Conservation (phyloP, 2,888 invertebrate species). For the Stenotaenia linearis region DNA sequence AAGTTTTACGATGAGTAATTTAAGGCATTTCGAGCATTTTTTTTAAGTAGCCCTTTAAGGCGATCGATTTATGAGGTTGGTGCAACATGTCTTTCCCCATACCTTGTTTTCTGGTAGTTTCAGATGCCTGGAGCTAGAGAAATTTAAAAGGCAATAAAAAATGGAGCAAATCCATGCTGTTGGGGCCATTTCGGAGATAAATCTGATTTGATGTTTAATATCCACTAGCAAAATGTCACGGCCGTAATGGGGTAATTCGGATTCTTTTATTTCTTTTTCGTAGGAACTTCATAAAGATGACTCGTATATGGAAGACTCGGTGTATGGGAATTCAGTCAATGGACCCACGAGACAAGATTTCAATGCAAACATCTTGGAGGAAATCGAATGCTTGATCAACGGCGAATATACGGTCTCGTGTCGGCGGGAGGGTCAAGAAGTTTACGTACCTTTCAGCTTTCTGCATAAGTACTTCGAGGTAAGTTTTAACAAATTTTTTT, state of each 20-base stretch:
- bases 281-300: conserved; percentile 32
- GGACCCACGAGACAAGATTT: conserved; percentile 26
- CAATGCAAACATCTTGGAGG: conserved; percentile 37
- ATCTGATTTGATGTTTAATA: conserved; percentile 23
- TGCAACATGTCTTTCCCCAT: conserved; percentile 8
- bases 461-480: conserved; percentile 91
- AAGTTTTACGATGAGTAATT: conserved; percentile 26
- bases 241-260: not conserved
- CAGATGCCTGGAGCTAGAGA: conserved; percentile 2
- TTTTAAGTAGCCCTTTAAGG: conserved; percentile 6
- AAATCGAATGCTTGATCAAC: conserved; percentile 68
- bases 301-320: conserved; percentile 21
- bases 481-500: conserved; percentile 38
- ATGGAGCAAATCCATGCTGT: not conserved
- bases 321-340: not conserved
- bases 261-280: not conserved
- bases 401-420: conserved; percentile 76
- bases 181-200: not conserved
- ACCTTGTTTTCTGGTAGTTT: conserved; percentile 2
- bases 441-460: conserved; percentile 87
- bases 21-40: conserved; percentile 1
- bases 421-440: conserved; percentile 73
- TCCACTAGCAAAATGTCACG: not conserved
- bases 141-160: conserved; percentile 14
- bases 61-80: conserved; percentile 12